phyloP scores from a whole-genome alignment of 2,888 invertebrate species.

The Tenthredo amoena region DNA sequence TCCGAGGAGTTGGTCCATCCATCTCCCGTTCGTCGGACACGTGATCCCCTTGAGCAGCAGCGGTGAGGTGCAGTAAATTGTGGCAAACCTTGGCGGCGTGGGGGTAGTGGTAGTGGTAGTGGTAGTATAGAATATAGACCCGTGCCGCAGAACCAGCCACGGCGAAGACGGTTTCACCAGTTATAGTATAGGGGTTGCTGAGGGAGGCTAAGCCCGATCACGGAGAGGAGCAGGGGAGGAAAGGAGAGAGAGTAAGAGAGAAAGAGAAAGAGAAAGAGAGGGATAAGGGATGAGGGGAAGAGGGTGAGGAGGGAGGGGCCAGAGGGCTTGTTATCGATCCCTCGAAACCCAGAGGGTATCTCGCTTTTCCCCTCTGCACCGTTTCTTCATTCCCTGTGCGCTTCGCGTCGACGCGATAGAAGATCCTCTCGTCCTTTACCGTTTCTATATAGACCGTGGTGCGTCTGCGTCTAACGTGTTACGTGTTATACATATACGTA shows the following conservation, averaged over 20 bases:
- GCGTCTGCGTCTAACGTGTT: slow-evolving; percentile 34
- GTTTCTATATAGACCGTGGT: not conserved
- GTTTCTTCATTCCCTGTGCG: slow-evolving; percentile 26
- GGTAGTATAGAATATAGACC: slow-evolving; percentile 23
- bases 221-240: slow-evolving; percentile 2
- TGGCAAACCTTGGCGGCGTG: not conserved
- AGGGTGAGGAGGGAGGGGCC: slow-evolving; percentile 5
- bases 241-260: not conserved
- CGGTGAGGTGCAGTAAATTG: slow-evolving; percentile 14
- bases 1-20: slow-evolving; percentile 12
- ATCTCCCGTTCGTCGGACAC: slow-evolving; percentile 34
- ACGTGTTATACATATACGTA: not conserved
- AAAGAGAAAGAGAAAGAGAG: not conserved
- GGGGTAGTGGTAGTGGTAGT: not conserved
- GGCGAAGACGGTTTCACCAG: slow-evolving; percentile 29
- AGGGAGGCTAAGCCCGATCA: slow-evolving; percentile 44
- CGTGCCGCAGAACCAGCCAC: slow-evolving; percentile 26
- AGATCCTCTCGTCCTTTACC: slow-evolving; percentile 29
- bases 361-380: slow-evolving; percentile 22
- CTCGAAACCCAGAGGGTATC: slow-evolving; percentile 42
- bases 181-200: slow-evolving; percentile 31
- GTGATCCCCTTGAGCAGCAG: slow-evolving; percentile 25
- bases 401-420: slow-evolving; percentile 28
- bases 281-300: not conserved
- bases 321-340: slow-evolving; percentile 47